Conservation (phyloP, 1,140 invertebrate species). For the Ctenoplectra terminalis region DNA sequence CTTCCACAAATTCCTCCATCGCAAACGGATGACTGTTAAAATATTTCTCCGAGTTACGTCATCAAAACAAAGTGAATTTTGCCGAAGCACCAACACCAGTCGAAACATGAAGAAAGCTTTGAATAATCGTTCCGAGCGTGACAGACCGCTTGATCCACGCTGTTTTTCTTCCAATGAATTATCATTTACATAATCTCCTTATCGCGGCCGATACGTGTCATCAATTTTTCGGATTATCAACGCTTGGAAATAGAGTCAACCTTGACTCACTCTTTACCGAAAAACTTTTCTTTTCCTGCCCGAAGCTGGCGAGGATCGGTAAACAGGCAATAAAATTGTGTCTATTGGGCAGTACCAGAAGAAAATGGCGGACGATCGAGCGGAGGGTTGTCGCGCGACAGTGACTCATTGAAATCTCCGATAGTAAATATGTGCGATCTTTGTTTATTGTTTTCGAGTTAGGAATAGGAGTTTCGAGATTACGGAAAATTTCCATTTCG, state of each 20-base stretch:
- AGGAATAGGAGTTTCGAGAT: not conserved
- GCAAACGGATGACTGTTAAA: too few species aligned
- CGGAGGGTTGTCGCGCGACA: too few species aligned
- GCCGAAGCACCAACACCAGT: not conserved
- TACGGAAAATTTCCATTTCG: not conserved
- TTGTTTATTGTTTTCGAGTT: not conserved
- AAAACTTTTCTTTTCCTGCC: not conserved
- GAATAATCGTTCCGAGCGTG: not conserved
- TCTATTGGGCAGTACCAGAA: not conserved
- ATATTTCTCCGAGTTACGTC: not conserved
- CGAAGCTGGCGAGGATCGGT: too few species aligned
- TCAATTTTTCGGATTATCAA: constrained; percentile 29
- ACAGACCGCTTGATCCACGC: not conserved
- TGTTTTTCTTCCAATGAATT: constrained; percentile 51
- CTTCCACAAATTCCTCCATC: too few species aligned
- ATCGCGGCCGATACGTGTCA: constrained; percentile 24
- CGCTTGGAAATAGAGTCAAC: constrained; percentile 17
- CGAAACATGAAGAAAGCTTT: not conserved
- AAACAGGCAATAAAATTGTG: not conserved
- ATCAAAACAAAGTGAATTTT: not conserved
- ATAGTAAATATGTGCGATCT: not conserved
- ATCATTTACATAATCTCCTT: constrained; percentile 58
- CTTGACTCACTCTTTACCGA: constrained; percentile 26
- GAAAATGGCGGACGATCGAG: too few species aligned
- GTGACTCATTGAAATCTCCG: not conserved